Evolutionary conservation across 2,888 invertebrate species (phyloP).

Genomic region (Biston stratarius): DNA sequence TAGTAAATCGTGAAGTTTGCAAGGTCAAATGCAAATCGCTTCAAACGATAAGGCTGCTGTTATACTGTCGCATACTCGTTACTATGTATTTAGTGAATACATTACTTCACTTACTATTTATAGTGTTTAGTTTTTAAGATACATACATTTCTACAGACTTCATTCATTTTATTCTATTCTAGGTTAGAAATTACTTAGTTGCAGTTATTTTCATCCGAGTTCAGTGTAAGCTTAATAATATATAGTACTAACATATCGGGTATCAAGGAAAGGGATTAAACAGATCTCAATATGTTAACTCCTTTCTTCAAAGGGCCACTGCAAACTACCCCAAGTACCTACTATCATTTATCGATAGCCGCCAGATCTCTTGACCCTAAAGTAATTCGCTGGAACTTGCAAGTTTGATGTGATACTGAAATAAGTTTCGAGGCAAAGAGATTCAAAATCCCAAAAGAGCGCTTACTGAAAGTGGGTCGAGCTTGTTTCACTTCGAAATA

Average conservation of each 20-base stretch:
- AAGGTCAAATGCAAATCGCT: not conserved
- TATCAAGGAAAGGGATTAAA: conserved; percentile 12
- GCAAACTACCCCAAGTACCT: conserved; percentile 21
- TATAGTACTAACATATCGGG: not conserved
- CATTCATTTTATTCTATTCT: not conserved
- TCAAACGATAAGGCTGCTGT: too few relatives aligned
- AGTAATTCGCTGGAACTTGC: conserved; percentile 57
- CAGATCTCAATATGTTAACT: conserved; percentile 13
- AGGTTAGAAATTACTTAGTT: not conserved
- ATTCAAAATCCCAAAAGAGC: conserved; percentile 62
- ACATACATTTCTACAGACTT: too few relatives aligned
- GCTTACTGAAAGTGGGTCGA: conserved; percentile 57
- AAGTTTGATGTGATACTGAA: conserved; percentile 61
- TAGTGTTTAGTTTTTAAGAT: too few relatives aligned
- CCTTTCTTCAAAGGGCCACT: conserved; percentile 14
- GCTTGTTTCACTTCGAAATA: conserved; percentile 52
- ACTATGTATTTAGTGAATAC: too few relatives aligned
- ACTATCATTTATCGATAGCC: conserved; percentile 31
- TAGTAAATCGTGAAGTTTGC: not conserved
- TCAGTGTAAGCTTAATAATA: not conserved
- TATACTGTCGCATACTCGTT: too few relatives aligned
- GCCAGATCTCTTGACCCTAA: conserved; percentile 40
- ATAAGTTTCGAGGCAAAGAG: conserved; percentile 58
- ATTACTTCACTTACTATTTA: too few relatives aligned
- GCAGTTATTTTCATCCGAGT: too few relatives aligned